Evolutionary conservation across 1,140 invertebrate genomes (phyloP), one percentile per base, ranked within the genome.

Genomic region (Nasonia longicornis): DNA sequence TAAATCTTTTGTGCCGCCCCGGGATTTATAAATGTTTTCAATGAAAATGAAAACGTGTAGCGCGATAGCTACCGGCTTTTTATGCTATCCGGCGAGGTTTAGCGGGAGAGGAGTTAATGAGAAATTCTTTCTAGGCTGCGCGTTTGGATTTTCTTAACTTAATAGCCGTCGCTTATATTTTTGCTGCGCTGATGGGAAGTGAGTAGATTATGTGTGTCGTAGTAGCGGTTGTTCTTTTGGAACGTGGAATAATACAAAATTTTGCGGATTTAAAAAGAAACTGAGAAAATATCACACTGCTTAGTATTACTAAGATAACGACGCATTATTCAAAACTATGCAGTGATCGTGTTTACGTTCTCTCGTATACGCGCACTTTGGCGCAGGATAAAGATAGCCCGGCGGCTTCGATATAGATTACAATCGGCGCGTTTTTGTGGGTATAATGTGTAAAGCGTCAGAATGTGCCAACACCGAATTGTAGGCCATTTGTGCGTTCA

Each of bases 11-110:
- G 69, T 63, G 45, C 52, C 22, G 77, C 73, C 73, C 14, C 74
- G 73, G 71, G 81, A 81, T 82, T 83, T 84, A 85, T 84, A 85
- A 35, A 69, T 74, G 45, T 74, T 71, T 71, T 71, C 48, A 58
- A n/a, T 42, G 71, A 67, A 67, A 67, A 67, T 67, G 64, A 67
- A 67, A 67, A 67, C 64, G n/a, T 48, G 8, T 35, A 45, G 16
- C 12, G 48, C 48, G 48, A 4, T 35, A 35, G 16, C 16, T 14
- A 14, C 52, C 6, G 6, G 20, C 52, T 58, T 7, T n/a, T 58
- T 16, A 16, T 16, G 3, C n/a, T n/a, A 20, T 58, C 26, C 26
- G 26, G 3, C 20, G 4, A n/a, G 52, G 3, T 58, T 58, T 58
- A n/a, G 3, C 6, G 6, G 6, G 52, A 58, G 52, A 58, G 6